Conservation (phyloP, 2,888 invertebrate genomes). For the Scaptomyza flava region DNA sequence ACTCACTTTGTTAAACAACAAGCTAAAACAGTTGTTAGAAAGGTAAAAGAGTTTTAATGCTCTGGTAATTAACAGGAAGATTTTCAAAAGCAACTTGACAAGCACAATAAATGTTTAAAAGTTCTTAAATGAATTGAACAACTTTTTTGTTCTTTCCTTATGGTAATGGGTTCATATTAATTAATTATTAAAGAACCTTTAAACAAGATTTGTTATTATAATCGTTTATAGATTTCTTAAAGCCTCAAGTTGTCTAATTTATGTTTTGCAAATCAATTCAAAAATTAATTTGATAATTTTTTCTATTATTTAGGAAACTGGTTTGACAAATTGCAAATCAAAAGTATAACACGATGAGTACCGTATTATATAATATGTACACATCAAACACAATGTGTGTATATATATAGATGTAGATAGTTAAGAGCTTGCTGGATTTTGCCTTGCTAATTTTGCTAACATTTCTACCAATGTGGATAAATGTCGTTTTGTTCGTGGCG, state of each 20-base stretch:
- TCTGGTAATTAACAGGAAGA: not conserved
- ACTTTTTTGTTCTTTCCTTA: too few relatives aligned
- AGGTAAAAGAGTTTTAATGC: not conserved
- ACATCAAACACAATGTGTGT: conserved; percentile 4
- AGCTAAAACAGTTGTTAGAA: not conserved
- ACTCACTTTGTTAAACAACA: not conserved
- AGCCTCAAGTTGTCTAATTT: not conserved
- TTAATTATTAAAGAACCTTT: too few relatives aligned
- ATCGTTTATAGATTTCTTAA: not conserved
- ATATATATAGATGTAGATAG: not conserved
- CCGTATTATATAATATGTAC: not conserved
- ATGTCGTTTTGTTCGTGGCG: conserved; percentile 28
- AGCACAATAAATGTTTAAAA: too few relatives aligned
- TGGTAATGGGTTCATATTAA: too few relatives aligned
- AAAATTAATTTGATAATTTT: not conserved
- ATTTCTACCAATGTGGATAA: conserved; percentile 35
- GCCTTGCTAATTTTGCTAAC: conserved; percentile 16
- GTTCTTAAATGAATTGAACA: too few relatives aligned
- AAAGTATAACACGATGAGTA: conserved; percentile 3
- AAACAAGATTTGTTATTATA: too few relatives aligned
- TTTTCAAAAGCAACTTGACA: too few relatives aligned
- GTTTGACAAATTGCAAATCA: not conserved
- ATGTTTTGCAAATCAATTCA: not conserved
- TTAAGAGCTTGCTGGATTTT: conserved; percentile 1
- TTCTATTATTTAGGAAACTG: not conserved